Base-by-base conservation (phyloP, 2,888 invertebrate genomes). In the Sycophila texana region DNA sequence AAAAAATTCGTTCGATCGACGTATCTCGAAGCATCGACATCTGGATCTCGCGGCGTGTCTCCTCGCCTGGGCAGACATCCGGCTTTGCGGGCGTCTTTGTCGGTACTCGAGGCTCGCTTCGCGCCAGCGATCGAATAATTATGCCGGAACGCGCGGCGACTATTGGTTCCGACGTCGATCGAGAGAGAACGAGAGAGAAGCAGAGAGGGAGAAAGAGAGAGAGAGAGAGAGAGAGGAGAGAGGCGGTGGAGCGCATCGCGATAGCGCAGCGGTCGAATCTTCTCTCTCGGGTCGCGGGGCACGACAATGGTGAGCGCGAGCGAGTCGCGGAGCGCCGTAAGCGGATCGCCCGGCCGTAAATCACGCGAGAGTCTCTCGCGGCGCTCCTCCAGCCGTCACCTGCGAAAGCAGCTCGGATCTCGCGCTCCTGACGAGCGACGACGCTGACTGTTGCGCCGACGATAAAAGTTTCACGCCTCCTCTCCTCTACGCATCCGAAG, bases 131-230 rank as follows among this genome's bases (percentile, higher is more conserved):
- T 53, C 22, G 60, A 60, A 60, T 60, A 60, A 60, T 60, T 60
- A 60, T 60, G 60, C 22, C 60, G 60, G 60, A 58, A 18, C 58
- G 58, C 58, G 58, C 58, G 60, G 60, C 60, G 60, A 60, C 60
- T 60, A 60, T 60, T 60, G 60, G 60, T 60, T 60, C 22, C 60
- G 60, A 60, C 22, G 60, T 60, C 60, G 60, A 60, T 22, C 60
- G 60, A 13, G 26, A 3, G 26, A 20, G 60, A 7, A 10, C 39
- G 39, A 39, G 39, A 39, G 1, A 0, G 39, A 39, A 7, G 7
- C 7, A 39, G 39, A 39, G 0, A 39, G 39, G 4, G 39, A 2
- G 30, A 30, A 4, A 30, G 30, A 30, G 4, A 30, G 30, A 30
- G 30, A 1, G 30, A 30, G 30, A 0, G 30, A 4, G 30, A 30